Conservation (phyloP, 2,888 invertebrate genomes). For the Meghimatium bilineatum region DNA sequence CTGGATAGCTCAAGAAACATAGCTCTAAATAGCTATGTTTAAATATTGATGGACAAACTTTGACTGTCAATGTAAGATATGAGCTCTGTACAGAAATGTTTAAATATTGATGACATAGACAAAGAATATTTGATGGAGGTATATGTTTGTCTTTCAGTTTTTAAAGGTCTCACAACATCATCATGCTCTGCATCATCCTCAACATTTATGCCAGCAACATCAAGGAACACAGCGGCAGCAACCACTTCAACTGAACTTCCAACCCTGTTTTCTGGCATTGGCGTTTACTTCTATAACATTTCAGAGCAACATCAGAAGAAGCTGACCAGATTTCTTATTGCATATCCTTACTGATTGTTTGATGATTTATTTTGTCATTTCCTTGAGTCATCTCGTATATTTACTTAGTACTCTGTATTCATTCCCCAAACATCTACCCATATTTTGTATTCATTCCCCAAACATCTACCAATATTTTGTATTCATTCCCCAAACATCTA, state of each 20-base stretch:
- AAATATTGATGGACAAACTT: too few species aligned
- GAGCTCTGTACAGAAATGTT: background rate
- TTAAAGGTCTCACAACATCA: constrained; percentile 16
- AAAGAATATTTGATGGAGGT: background rate
- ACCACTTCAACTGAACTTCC: constrained; percentile 50
- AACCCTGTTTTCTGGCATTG: constrained; percentile 63
- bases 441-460: too few species aligned
- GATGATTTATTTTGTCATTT: background rate
- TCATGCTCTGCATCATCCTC: constrained; percentile 30
- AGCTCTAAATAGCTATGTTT: too few species aligned
- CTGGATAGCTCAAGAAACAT: too few species aligned
- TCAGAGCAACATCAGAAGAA: constrained; percentile 59
- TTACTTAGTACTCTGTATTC: too few species aligned
- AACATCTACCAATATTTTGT: too few species aligned
- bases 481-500: too few species aligned
- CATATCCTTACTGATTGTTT: constrained; percentile 69
- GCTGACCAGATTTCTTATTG: constrained; percentile 69
- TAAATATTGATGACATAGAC: background rate
- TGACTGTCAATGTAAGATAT: background rate
- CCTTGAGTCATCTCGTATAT: too few species aligned
- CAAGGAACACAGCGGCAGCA: background rate
- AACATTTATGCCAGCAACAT: constrained; percentile 25
- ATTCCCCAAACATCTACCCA: too few species aligned
- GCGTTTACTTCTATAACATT: constrained; percentile 64
- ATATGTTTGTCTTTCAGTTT: constrained; percentile 13